phyloP scores from a whole-genome alignment of 1,140 invertebrate species.

The Ptiloglossa arizonensis region DNA sequence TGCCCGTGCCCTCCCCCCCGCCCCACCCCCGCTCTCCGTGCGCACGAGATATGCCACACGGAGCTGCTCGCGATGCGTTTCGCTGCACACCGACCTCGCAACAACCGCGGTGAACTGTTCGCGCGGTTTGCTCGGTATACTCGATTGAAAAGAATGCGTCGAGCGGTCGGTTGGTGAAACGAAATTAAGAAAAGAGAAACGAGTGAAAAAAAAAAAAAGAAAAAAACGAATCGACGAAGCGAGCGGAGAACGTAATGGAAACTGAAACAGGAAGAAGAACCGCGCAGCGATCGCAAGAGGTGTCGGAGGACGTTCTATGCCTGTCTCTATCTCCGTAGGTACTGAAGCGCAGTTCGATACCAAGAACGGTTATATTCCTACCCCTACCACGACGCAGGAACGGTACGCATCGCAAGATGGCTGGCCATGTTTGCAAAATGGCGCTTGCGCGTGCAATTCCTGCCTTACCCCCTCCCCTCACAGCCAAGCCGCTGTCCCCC shows the following conservation, averaged over 20 bases:
- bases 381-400: slow-evolving; percentile 61
- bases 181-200: no score
- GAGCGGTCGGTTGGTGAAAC: no score
- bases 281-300: slow-evolving; percentile 35
- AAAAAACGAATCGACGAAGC: neutral
- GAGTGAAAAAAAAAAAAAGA: neutral
- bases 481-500: slow-evolving; percentile 29
- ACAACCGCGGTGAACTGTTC: slow-evolving; percentile 10
- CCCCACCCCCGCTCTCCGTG: neutral
- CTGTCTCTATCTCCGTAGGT: slow-evolving; percentile 65
- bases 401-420: slow-evolving; percentile 73
- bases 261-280: slow-evolving; percentile 15
- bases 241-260: no score
- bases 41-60: neutral
- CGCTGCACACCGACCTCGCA: slow-evolving; percentile 22
- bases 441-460: slow-evolving; percentile 72
- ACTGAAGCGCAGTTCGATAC: slow-evolving; percentile 77
- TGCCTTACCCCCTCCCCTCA: slow-evolving; percentile 24
- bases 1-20: no score
- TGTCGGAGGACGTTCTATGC: slow-evolving; percentile 50
- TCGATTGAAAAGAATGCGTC: neutral
- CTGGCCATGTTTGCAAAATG: slow-evolving; percentile 72
- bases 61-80: neutral
- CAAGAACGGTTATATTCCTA: slow-evolving; percentile 76
- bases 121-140: slow-evolving; percentile 7